Conservation (phyloP, 2,797 vertebrate species). For the Hippocampus kuda region DNA sequence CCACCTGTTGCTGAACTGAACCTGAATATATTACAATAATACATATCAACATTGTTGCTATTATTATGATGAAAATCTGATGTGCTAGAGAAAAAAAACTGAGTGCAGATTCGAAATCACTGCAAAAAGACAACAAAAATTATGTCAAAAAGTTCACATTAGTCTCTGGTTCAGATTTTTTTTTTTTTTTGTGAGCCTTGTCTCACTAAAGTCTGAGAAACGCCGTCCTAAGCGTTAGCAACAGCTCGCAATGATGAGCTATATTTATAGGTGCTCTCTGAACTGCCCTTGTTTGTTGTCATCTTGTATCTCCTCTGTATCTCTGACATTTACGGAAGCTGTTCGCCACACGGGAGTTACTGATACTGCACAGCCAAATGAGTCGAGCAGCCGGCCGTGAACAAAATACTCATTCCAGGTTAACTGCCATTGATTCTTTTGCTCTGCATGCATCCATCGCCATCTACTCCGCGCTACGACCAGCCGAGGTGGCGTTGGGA, state of each 20-base stretch:
- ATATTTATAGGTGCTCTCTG: conserved; percentile 18
- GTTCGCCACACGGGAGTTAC: conserved; percentile 33
- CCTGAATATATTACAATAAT: too few species aligned
- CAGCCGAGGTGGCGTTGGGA: background rate
- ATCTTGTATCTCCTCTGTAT: conserved; percentile 17
- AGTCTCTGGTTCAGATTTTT: background rate
- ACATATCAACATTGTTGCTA: too few species aligned
- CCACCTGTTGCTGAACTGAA: too few species aligned
- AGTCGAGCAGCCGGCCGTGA: conserved; percentile 35
- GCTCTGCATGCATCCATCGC: conserved; percentile 44
- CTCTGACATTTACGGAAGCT: conserved; percentile 35
- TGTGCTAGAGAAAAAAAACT: too few species aligned
- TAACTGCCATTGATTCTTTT: conserved; percentile 58
- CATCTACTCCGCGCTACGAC: conserved; percentile 30
- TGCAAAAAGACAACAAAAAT: too few species aligned
- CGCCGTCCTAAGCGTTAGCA: background rate
- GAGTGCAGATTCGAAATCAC: too few species aligned
- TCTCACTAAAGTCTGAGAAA: background rate
- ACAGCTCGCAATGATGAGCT: conserved; percentile 13
- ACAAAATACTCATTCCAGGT: conserved; percentile 54
- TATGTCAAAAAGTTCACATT: too few species aligned
- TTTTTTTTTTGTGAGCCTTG: background rate
- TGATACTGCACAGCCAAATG: conserved; percentile 28
- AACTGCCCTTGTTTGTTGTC: conserved; percentile 16
- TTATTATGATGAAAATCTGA: too few species aligned